phyloP scores from a whole-genome alignment of 2,113 vertebrate species.

The Paradoxurus hermaphroditus region DNA sequence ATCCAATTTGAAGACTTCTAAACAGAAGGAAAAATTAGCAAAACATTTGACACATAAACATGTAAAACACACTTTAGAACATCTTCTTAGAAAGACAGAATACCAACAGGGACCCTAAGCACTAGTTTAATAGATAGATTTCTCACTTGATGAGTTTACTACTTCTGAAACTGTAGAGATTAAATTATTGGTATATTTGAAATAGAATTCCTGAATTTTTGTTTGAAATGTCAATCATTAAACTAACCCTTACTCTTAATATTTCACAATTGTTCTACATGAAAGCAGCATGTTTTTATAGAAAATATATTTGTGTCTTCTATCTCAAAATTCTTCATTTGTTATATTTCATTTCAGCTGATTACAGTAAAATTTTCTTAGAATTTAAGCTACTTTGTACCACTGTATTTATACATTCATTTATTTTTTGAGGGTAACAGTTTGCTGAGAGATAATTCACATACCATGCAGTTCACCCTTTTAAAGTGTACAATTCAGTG shows the following conservation, averaged over 20 bases:
- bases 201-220: conserved; percentile 17
- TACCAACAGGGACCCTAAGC: conserved; percentile 68
- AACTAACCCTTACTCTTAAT: background rate
- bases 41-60: conserved; percentile 82
- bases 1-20: conserved; percentile 75
- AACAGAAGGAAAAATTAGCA: conserved; percentile 84
- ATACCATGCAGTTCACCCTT: background rate
- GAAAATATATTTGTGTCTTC: background rate
- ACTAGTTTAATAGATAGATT: background rate
- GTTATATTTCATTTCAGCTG: background rate
- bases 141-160: background rate
- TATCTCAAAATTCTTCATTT: background rate
- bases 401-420: background rate
- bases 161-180: conserved; percentile 27
- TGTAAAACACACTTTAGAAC: conserved; percentile 83
- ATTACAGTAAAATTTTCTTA: background rate
- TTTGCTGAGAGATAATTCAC: background rate
- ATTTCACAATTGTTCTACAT: background rate
- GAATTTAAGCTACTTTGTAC: background rate
- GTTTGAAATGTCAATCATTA: conserved; percentile 12
- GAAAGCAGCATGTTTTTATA: background rate
- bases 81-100: conserved; percentile 81
- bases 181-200: conserved; percentile 38
- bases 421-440: background rate
- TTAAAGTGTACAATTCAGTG: background rate